A percentile compares a stretch with the other conserved stretches of the same genome.
Conservation (phyloP, 2,888 invertebrate genomes). For the Caenorhabditis zanzibari region DNA sequence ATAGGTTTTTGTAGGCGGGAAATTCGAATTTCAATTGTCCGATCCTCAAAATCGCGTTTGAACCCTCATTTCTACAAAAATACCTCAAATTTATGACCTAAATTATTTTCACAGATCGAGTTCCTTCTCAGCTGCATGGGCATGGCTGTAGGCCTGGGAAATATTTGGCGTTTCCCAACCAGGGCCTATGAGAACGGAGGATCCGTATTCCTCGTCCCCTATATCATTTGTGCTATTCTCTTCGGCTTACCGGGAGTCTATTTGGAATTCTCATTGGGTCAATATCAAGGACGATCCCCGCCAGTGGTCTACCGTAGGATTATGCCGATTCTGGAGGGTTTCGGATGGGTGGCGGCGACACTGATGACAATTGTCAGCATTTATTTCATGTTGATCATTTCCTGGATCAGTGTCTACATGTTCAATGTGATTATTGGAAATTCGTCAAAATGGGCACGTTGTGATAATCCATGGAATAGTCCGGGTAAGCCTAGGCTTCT, state of each 20-base stretch:
- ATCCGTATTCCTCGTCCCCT: conserved; percentile 84
- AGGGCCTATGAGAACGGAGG: conserved; percentile 79
- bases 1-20: neutral
- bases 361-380: conserved; percentile 89
- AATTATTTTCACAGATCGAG: conserved; percentile 30
- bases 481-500: neutral
- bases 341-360: conserved; percentile 94
- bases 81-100: too few relatives aligned
- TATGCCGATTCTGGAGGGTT: conserved; percentile 85
- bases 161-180: conserved; percentile 78
- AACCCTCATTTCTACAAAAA: neutral
- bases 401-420: conserved; percentile 77
- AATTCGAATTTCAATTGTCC: neutral
- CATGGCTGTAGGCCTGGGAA: conserved; percentile 69
- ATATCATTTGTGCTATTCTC: conserved; percentile 82
- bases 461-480: conserved; percentile 66
- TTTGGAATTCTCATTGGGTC: conserved; percentile 83
- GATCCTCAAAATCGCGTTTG: neutral
- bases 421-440: conserved; percentile 53
- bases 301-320: conserved; percentile 51
- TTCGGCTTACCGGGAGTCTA: conserved; percentile 84
- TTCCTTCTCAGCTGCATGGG: conserved; percentile 62
- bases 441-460: conserved; percentile 41
- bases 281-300: conserved; percentile 67
- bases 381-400: conserved; percentile 79